Evolutionary conservation across 2,888 invertebrate species (phyloP).

Genomic region (Cephus nigrinus): DNA sequence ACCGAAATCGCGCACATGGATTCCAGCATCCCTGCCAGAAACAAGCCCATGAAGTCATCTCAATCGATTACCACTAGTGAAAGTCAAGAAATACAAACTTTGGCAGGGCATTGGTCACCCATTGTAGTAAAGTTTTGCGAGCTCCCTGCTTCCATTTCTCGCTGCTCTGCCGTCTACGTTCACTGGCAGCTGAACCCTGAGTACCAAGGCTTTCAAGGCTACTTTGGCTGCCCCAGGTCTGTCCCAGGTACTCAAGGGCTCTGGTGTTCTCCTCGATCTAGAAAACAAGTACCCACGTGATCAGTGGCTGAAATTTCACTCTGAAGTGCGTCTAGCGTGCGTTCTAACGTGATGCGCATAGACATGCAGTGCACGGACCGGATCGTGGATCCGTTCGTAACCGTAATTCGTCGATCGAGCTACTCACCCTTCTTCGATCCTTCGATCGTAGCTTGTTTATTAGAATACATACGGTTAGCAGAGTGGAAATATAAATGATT

Average conservation of each 20-base stretch:
- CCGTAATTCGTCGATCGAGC: constrained; percentile 3
- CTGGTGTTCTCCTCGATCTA: constrained; percentile 96
- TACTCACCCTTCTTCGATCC: constrained; percentile 65
- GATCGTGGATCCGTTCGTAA: neutral
- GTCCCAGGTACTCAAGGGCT: constrained; percentile 86
- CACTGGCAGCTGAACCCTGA: constrained; percentile 72
- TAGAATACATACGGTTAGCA: constrained; percentile 61
- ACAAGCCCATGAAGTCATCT: constrained; percentile 14
- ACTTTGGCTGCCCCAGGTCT: constrained; percentile 84
- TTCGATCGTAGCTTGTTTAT: constrained; percentile 66
- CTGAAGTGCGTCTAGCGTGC: constrained; percentile 40
- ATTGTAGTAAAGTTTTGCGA: constrained; percentile 89
- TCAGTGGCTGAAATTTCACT: neutral
- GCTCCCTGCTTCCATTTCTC: constrained; percentile 90
- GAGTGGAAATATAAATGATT: constrained; percentile 20
- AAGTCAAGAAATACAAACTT: constrained; percentile 69
- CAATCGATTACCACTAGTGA: constrained; percentile 21
- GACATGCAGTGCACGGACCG: constrained; percentile 19
- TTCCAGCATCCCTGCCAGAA: constrained; percentile 79
- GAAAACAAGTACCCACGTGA: constrained; percentile 31
- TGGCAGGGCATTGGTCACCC: constrained; percentile 93
- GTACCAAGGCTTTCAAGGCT: constrained; percentile 85
- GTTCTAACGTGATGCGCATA: constrained; percentile 20
- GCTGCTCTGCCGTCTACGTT: constrained; percentile 68
- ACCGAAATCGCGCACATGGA: constrained; percentile 93